A percentile compares a stretch with the other conserved stretches of the same genome.
Conservation (phyloP, 2,113 vertebrate genomes). For the Anarrhichthys ocellatus region DNA sequence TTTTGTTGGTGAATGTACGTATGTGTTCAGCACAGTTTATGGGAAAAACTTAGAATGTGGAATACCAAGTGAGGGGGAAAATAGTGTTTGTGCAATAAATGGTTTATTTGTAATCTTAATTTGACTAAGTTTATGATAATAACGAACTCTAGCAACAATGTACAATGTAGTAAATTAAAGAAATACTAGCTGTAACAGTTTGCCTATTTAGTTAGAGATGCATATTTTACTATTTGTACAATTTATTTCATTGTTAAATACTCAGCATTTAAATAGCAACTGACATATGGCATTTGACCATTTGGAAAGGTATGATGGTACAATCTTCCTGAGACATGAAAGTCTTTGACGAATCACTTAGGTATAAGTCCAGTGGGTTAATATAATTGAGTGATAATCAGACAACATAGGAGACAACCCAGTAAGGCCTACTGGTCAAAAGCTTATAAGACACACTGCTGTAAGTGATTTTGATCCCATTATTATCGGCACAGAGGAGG, state of each 20-base stretch:
- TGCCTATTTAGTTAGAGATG: neutral
- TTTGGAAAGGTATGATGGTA: neutral
- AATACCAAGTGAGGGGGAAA: neutral
- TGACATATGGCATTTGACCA: neutral
- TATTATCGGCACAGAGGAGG: slow-evolving; percentile 54
- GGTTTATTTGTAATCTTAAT: neutral
- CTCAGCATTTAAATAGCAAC: neutral
- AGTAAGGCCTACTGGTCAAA: slow-evolving; percentile 45
- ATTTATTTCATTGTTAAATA: neutral
- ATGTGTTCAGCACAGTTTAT: no score
- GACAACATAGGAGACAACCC: slow-evolving; percentile 10
- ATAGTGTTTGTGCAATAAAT: neutral
- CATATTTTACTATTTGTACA: neutral
- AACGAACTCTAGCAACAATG: neutral
- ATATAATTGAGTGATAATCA: slow-evolving; percentile 41
- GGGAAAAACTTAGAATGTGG: no score
- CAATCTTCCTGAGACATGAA: slow-evolving; percentile 8
- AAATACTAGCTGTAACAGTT: neutral
- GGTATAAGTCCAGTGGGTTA: slow-evolving; percentile 28
- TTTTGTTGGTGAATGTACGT: no score
- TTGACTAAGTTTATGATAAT: neutral
- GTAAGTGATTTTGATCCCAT: slow-evolving; percentile 63
- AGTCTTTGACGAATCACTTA: slow-evolving; percentile 11
- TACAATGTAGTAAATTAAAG: neutral
- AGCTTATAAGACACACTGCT: slow-evolving; percentile 31